These are phyloP conservation scores for Stegana nigrithorax DNA, from an alignment of 2,888 invertebrate genomes.

Conservation along the genomic window DNA sequence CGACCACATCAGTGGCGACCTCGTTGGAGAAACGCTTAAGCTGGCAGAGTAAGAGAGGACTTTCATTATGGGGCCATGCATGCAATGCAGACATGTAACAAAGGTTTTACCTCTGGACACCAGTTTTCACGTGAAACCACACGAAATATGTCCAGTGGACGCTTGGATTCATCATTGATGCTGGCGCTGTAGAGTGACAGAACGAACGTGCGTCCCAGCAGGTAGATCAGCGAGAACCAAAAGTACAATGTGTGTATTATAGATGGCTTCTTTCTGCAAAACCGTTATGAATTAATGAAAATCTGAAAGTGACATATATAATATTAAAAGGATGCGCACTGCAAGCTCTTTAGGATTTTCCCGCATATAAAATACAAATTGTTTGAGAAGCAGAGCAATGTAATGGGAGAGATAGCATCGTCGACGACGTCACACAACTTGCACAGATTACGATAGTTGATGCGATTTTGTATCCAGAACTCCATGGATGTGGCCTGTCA, in stretches of 20 bases:
- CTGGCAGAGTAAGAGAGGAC: too few species aligned
- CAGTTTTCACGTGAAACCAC: slow-evolving; percentile 68
- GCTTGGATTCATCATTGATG: slow-evolving; percentile 71
- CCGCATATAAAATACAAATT: slow-evolving; percentile 74
- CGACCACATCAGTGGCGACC: slow-evolving; percentile 64
- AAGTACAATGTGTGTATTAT: slow-evolving; percentile 70
- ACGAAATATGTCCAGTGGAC: slow-evolving; percentile 67
- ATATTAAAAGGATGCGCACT: slow-evolving; percentile 48
- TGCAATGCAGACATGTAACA: neutral
- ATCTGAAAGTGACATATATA: neutral
- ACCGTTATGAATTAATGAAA: slow-evolving; percentile 3
- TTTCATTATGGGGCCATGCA: too few species aligned
- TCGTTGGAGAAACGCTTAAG: slow-evolving; percentile 66
- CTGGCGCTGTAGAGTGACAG: slow-evolving; percentile 72
- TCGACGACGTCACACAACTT: slow-evolving; percentile 70
- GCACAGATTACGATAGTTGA: slow-evolving; percentile 71
- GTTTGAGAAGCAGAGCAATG: slow-evolving; percentile 71
- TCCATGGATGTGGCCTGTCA: slow-evolving; percentile 53
- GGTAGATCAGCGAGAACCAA: slow-evolving; percentile 72
- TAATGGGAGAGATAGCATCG: slow-evolving; percentile 69
- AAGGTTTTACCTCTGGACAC: slow-evolving; percentile 69
- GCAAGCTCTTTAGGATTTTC: slow-evolving; percentile 72
- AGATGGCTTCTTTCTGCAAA: slow-evolving; percentile 63
- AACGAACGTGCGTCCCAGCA: slow-evolving; percentile 71
- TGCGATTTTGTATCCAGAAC: slow-evolving; percentile 71